Evolutionary conservation across 2,113 vertebrate species (phyloP), one percentile per base, ranked within the genome.

Genomic region (Lanius ludovicianus): DNA sequence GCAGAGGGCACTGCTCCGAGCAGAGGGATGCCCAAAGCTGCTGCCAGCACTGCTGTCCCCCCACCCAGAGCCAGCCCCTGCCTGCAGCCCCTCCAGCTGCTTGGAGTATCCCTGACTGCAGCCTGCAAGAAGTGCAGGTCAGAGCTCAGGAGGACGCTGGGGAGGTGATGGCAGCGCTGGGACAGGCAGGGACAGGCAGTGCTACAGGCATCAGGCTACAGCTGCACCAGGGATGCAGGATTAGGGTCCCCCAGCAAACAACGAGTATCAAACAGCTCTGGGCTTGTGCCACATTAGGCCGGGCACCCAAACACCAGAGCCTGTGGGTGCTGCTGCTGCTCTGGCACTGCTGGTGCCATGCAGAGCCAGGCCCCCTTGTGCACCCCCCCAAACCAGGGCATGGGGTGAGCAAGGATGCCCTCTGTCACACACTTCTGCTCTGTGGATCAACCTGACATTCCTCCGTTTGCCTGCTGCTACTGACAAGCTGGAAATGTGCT

Each of bases 341-440:
- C 13, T 3, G 5, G 84, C 59, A 25, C 69, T 23, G 33, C 42
- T 3, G 2, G 49, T 22, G 49, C 59, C 11, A 1, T 1, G 0
- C n/a, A 35, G 41, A 77, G 46, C 69, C 3, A 0, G 14, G 18
- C 1, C 14, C 21, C 39, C 20, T 27, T 33, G 14, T 15, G 17
- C 20, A 20, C 1, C 2, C 24, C 18, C 7, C 17, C 3, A 4
- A n/a, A 6, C 5, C 22, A 0, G 2, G 47, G 47, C 25, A 41
- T 0, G 2, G 77, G 42, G 62, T 21, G 81, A 59, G 77, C 9
- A 4, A 19, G 47, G 53, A 55, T 47, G 73, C 18, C 16, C 71
- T 30, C 11, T 1, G 0, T 13, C 15, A 13, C 8, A 5, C 39
- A 18, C 1, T 0, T 4, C 71, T 69, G 56, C 86, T 69, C 90